Evolutionary conservation across 2,888 invertebrate species (phyloP).

Genomic region (Cataglyphis rosenhaueri): DNA sequence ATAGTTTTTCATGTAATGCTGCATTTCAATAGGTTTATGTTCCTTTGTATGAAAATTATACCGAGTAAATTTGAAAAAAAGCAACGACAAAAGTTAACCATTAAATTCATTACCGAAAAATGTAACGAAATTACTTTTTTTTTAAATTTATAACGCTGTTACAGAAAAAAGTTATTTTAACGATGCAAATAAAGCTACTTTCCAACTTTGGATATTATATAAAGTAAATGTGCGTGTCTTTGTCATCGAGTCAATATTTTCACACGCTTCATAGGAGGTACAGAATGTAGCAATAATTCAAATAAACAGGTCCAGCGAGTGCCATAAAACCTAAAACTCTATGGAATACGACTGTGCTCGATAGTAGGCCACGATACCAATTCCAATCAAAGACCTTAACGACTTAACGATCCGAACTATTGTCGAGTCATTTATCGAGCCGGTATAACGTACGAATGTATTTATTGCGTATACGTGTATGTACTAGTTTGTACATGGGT

Average conservation of each 20-base stretch:
- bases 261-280: background rate
- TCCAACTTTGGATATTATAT: background rate
- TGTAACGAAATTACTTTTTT: too few species aligned
- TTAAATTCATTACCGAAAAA: too few species aligned
- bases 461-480: conserved; percentile 49
- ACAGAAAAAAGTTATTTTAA: too few species aligned
- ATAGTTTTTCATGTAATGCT: too few species aligned
- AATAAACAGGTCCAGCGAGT: background rate
- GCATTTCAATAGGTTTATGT: too few species aligned
- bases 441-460: conserved; percentile 49
- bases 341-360: conserved; percentile 15
- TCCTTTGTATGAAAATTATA: too few species aligned
- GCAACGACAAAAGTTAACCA: too few species aligned
- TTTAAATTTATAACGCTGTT: too few species aligned
- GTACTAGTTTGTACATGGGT: background rate
- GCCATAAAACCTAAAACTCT: background rate
- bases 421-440: conserved; percentile 57
- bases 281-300: background rate
- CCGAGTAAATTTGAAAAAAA: too few species aligned
- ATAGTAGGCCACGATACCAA: conserved; percentile 50
- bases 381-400: conserved; percentile 64
- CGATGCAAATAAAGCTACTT: too few species aligned
- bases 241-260: background rate
- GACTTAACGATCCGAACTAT: conserved; percentile 69
- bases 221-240: background rate